Percentiles rank a stretch among this genome's conserved stretches.
Evolutionary conservation across 2,888 invertebrate species (phyloP).

Genomic region (Pogonocherus hispidulus): DNA sequence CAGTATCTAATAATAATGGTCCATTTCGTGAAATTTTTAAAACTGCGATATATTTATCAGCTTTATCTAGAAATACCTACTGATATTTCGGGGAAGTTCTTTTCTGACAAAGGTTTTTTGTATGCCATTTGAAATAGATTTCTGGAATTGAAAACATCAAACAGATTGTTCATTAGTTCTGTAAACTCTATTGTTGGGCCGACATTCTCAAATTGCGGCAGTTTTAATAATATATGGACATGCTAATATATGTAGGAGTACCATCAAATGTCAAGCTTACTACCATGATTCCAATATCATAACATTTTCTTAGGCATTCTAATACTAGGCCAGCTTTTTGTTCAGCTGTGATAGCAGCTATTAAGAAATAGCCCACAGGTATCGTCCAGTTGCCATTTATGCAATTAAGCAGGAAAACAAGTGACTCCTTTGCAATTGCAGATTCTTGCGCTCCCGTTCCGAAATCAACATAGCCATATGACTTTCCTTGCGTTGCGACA

Average conservation of each 20-base stretch:
- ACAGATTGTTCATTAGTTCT: conserved; percentile 45
- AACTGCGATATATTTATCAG: not conserved
- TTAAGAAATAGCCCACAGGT: conserved; percentile 26
- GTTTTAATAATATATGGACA: conserved; percentile 31
- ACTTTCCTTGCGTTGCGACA: conserved; percentile 15
- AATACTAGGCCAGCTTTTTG: conserved; percentile 25
- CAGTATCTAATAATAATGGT: not conserved
- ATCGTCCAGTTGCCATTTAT: conserved; percentile 33
- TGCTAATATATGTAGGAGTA: conserved; percentile 25
- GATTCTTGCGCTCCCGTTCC: conserved; percentile 34
- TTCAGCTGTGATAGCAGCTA: conserved; percentile 6
- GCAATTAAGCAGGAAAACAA: conserved; percentile 29
- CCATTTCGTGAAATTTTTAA: not conserved
- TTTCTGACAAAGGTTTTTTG: conserved; percentile 24
- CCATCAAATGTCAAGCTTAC: conserved; percentile 34
- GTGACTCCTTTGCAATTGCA: conserved; percentile 22
- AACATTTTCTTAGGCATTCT: conserved; percentile 3
- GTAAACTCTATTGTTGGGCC: conserved; percentile 47
- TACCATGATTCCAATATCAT: not conserved
- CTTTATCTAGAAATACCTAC: not conserved
- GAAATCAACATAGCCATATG: conserved; percentile 34
- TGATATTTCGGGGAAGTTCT: not conserved
- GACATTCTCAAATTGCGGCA: conserved; percentile 41
- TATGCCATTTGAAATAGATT: conserved; percentile 24
- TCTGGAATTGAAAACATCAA: conserved; percentile 52